These are phyloP conservation scores for Malachius bipustulatus DNA, from an alignment of 2,888 invertebrate genomes.

Conservation along the genomic window DNA sequence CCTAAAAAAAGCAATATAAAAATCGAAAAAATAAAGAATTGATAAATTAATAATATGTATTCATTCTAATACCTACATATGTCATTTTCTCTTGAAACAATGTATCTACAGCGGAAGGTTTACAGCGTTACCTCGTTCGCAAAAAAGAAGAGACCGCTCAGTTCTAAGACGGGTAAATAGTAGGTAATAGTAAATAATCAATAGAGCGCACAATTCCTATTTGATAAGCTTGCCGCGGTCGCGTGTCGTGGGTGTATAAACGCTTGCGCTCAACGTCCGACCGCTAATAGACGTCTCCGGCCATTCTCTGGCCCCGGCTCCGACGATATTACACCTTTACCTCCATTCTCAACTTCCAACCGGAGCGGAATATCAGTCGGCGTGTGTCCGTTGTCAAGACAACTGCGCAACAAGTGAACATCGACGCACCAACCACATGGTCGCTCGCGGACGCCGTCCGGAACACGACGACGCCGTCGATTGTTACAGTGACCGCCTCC, in stretches of 20 bases:
- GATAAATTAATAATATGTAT: too few species aligned
- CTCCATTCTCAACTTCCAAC: slow-evolving; percentile 11
- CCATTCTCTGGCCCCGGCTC: slow-evolving; percentile 24
- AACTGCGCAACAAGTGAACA: slow-evolving; percentile 28
- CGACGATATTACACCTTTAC: slow-evolving; percentile 17
- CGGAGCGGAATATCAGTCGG: slow-evolving; percentile 25
- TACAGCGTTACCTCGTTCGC: too few species aligned
- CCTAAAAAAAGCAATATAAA: too few species aligned
- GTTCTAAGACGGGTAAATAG: too few species aligned
- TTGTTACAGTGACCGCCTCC: too few species aligned
- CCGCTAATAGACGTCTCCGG: slow-evolving; percentile 24
- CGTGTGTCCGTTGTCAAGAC: slow-evolving; percentile 31
- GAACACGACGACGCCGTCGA: slow-evolving; percentile 2
- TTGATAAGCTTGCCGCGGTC: slow-evolving; percentile 22
- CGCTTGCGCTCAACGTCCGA: slow-evolving; percentile 29
- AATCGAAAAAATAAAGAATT: too few species aligned
- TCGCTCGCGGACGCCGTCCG: slow-evolving; percentile 18
- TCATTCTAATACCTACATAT: too few species aligned
- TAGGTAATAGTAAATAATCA: too few species aligned
- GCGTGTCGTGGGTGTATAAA: slow-evolving; percentile 34
- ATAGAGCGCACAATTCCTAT: slow-evolving; percentile 16
- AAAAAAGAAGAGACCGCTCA: too few species aligned
- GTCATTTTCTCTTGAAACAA: too few species aligned
- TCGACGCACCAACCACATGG: slow-evolving; percentile 29
- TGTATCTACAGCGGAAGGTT: too few species aligned